These are phyloP conservation scores for Micrasema longulum DNA, from an alignment of 1,140 invertebrate species.

Conservation along the genomic window DNA sequence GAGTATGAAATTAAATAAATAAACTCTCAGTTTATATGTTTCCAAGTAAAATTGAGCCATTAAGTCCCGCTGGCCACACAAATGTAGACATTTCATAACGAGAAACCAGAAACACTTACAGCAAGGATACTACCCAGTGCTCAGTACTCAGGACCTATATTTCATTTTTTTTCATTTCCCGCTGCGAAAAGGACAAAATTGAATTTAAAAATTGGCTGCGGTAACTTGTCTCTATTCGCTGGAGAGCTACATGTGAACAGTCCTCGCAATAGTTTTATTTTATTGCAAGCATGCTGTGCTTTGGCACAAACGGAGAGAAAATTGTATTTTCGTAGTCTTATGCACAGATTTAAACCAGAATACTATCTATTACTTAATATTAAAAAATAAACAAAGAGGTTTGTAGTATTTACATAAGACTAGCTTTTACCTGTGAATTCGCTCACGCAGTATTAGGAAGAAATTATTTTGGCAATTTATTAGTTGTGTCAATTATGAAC, in stretches of 20 bases:
- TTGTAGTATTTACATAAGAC: too few relatives aligned
- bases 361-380: too few relatives aligned
- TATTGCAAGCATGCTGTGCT: constrained; percentile 29
- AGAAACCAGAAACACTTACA: constrained; percentile 19
- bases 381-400: too few relatives aligned
- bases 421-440: too few relatives aligned
- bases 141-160: constrained; percentile 19
- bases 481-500: too few relatives aligned
- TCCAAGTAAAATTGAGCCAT: too few relatives aligned
- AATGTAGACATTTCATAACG: constrained; percentile 2
- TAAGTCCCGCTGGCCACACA: too few relatives aligned
- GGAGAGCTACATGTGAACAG: constrained; percentile 1
- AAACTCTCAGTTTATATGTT: neutral
- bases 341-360: too few relatives aligned
- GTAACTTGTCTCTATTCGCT: constrained; percentile 49
- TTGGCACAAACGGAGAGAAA: neutral
- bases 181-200: constrained; percentile 50
- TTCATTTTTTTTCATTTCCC: constrained; percentile 37
- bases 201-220: constrained; percentile 54
- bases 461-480: too few relatives aligned
- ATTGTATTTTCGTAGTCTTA: constrained; percentile 6
- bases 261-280: constrained; percentile 15
- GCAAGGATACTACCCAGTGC: neutral
- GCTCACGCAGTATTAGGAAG: too few relatives aligned
- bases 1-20: too few relatives aligned